Evolutionary conservation across 2,888 invertebrate species (phyloP), one percentile per base, ranked within the genome.

Genomic region (Torymus aiolomorphi): DNA sequence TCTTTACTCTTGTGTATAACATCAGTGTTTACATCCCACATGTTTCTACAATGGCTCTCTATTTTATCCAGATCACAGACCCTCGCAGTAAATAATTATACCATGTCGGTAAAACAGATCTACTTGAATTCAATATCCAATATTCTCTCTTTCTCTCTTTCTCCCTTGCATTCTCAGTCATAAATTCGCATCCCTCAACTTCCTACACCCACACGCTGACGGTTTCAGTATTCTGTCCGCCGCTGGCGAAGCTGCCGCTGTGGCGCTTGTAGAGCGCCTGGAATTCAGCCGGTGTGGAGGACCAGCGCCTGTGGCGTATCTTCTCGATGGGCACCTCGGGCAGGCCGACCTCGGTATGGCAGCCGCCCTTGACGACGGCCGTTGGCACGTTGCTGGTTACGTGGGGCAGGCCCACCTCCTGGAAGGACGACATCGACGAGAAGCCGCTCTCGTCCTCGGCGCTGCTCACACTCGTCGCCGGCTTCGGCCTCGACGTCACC

Each of bases 391-490:
- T 67, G 3, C 51, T 14, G 73, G 16, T 78, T 16, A 63, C 78
- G 61, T 63, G 51, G 0, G 95, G 95, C 86, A 96, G 91, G 13
- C 95, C 95, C 66, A 96, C 93, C 87, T 96, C 96, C 90, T 96
- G 95, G 88, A 96, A 96, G 10, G 96, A 96, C 89, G 94, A 96
- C 92, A 96, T 95, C 11, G 96, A 96, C 14, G 96, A 96, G 90
- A 96, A 96, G 49, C 96, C 96, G 87, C 96, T 96, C 89, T 96
- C 96, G 85, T 96, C 96, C 88, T 96, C 96, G 12, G 91, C 91
- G 80, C 89, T 89, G 83, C 89, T 89, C 11, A 87, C 86, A 67
- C 88, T 89, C 61, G 83, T 86, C 11, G 88, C 81, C 2, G 87
- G 83, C 76, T 87, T 89, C 5, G 86, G 78, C 59, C 86, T 87